phyloP scores from a whole-genome alignment of 2,113 vertebrate genomes.

The Phylloscopus trochiloides region DNA sequence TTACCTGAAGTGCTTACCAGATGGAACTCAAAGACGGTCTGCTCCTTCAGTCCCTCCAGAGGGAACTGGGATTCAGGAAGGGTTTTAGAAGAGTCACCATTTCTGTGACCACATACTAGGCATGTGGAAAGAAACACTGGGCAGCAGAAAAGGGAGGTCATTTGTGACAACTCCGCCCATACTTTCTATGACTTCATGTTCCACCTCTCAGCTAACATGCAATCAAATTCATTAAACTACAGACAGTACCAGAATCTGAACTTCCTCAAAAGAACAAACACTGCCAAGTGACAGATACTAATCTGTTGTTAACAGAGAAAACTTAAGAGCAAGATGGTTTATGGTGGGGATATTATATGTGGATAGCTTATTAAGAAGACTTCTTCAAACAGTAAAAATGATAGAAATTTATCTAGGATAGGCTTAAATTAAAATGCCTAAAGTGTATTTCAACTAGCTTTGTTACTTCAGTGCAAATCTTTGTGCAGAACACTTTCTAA shows the following conservation, averaged over 20 bases:
- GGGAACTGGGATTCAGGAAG: neutral
- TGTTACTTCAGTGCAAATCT: neutral
- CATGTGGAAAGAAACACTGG: neutral
- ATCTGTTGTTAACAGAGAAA: neutral
- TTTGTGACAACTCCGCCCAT: neutral
- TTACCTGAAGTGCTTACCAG: neutral
- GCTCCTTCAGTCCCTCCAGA: neutral
- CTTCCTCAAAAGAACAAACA: neutral
- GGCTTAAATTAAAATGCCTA: neutral
- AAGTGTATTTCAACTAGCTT: neutral
- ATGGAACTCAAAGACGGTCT: neutral
- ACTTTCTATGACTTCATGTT: neutral
- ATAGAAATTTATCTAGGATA: neutral
- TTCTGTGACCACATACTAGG: neutral
- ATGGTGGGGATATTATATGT: neutral
- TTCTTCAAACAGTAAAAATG: neutral
- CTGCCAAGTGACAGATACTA: neutral
- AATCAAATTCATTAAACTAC: neutral
- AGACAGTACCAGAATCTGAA: neutral
- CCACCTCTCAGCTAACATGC: neutral
- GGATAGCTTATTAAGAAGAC: neutral
- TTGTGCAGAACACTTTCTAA: neutral
- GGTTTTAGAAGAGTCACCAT: neutral
- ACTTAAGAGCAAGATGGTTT: neutral
- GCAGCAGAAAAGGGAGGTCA: neutral